A percentile compares a stretch with the other conserved stretches of the same genome.
These are phyloP conservation scores for Heliconius cydno DNA, from an alignment of 2,888 invertebrate species.

Conservation along the genomic window DNA sequence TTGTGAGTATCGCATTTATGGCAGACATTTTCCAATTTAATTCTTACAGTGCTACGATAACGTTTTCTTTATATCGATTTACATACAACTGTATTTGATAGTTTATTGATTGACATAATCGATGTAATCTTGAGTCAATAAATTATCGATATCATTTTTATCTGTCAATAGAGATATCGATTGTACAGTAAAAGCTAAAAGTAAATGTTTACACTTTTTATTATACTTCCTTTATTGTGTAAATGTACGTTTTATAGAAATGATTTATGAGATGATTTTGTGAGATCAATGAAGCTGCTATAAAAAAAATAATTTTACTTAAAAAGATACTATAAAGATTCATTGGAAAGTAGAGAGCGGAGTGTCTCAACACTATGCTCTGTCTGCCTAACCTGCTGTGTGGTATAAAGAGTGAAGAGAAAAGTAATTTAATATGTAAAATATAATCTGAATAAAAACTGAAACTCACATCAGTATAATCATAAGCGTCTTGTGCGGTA, in stretches of 20 bases:
- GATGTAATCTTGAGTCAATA: constrained; percentile 7
- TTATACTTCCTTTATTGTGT: neutral
- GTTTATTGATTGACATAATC: constrained; percentile 7
- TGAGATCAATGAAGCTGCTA: too few relatives aligned
- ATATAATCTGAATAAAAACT: neutral
- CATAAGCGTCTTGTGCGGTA: constrained; percentile 97
- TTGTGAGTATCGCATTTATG: too few relatives aligned
- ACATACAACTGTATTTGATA: neutral
- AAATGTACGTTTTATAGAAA: neutral
- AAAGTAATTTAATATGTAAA: neutral
- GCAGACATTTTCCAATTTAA: too few relatives aligned
- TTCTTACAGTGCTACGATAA: neutral
- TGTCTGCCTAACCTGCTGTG: too few relatives aligned
- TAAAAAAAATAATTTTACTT: too few relatives aligned
- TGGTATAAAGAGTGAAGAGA: too few relatives aligned
- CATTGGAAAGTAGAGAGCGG: too few relatives aligned
- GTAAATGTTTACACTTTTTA: constrained; percentile 7
- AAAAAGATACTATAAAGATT: too few relatives aligned
- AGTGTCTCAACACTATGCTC: too few relatives aligned
- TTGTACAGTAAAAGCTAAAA: neutral
- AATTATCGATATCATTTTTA: constrained; percentile 5
- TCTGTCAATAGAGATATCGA: constrained; percentile 11
- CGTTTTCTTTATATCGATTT: neutral
- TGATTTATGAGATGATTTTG: neutral
- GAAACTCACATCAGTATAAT: constrained; percentile 89